Base-by-base conservation (phyloP, 1,140 invertebrate species). In the Colletes latitarsis region DNA sequence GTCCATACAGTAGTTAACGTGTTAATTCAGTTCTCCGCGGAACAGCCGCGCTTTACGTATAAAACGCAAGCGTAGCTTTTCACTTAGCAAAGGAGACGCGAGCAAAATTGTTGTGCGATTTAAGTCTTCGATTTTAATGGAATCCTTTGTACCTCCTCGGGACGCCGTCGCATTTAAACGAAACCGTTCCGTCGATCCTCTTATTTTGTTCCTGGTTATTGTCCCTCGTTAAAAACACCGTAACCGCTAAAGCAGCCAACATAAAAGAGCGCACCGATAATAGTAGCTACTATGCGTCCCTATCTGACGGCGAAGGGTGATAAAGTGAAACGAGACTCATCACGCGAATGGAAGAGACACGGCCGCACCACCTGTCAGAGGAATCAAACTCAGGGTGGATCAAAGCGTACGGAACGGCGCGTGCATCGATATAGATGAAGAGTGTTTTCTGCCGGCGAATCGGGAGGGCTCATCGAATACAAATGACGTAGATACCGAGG, bases 301-400 rank as follows among this genome's bases (percentile, higher is more conserved):
- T 66, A 49, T 72, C 43, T 4, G 63, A 69, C 68, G 57, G 79
- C 57, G 83, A 63, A 62, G 80, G 71, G 83, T 79, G 80, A 85
- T 86, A 85, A 85, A 86, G 75, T 68, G 75, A 85, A 85, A 86
- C 81, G 84, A 85, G 80, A 70, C 75, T 82, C 83, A 82, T 86
- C 84, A 75, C 63, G 62, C 74, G 84, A 85, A 86, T 86, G 83
- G 80, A 85, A 64, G 75, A 63, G 64, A 71, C 79, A 43, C 39
- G 30, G 49, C 74, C 39, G 58, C 63, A 60, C 64, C 60, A 82
- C 75, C 71, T 82, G 83, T 69, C 78, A 78, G 67, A 53, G 81
- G 55, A 86, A 82, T 83, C 77, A 55, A 75, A 86, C 79, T 86
- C 84, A 86, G 71, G 19, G 46, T 43, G 63, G 85, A 86, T 86